Conservation (phyloP, 2,797 vertebrate genomes). For the Pyrocephalus nanus region DNA sequence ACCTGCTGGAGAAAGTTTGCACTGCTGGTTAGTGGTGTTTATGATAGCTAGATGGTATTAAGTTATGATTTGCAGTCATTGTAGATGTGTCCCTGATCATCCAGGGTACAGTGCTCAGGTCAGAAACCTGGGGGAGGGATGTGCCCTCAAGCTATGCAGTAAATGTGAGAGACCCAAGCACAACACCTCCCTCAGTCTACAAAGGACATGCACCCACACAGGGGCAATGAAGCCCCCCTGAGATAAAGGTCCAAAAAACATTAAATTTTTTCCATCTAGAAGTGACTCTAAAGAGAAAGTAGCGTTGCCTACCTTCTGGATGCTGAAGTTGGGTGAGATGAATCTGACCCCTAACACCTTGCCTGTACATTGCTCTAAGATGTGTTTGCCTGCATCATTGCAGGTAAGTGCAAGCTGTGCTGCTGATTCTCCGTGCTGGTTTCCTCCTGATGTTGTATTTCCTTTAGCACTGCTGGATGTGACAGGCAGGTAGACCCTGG, state of each 20-base stretch:
- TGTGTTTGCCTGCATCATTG: not conserved
- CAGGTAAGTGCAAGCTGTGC: not conserved
- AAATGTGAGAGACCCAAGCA: not conserved
- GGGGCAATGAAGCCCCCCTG: not conserved
- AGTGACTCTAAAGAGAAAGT: not conserved
- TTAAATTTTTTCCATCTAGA: not conserved
- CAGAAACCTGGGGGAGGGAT: not conserved
- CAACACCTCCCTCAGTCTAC: not conserved
- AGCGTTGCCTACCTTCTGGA: not conserved
- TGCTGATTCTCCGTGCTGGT: not conserved
- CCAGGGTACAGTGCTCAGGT: not conserved
- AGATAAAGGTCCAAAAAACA: not conserved
- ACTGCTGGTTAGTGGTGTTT: not conserved
- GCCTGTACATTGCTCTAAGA: not conserved
- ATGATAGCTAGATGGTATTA: not conserved
- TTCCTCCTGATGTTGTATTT: not conserved
- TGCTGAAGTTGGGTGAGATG: not conserved
- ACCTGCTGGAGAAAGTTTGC: not conserved
- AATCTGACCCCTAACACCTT: not conserved
- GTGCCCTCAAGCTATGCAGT: not conserved
- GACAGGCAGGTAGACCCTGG: not conserved
- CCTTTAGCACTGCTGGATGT: not conserved
- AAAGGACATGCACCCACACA: not conserved
- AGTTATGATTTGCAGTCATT: not conserved
- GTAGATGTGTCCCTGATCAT: not conserved